Conservation (phyloP, 2,888 invertebrate genomes). For the Tetranychus piercei region DNA sequence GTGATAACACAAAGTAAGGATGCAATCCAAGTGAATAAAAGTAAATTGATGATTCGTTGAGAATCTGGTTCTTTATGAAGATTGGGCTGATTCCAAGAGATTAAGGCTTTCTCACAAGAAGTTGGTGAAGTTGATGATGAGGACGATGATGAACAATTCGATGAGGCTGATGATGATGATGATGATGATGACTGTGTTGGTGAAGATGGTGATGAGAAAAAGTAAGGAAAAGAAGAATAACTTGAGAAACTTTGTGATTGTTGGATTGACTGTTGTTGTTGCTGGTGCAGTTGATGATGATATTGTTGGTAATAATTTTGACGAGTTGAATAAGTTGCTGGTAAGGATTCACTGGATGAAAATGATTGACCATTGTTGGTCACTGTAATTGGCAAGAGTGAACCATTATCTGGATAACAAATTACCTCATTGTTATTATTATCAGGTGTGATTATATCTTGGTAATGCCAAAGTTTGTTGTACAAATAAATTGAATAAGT, state of each 20-base stretch:
- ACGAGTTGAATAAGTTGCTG: slow-evolving; percentile 30
- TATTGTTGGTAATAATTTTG: background rate
- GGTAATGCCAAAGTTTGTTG: slow-evolving; percentile 33
- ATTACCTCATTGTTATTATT: background rate
- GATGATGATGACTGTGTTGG: background rate
- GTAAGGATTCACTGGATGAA: slow-evolving; percentile 43
- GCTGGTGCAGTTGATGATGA: background rate
- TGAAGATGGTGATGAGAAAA: background rate
- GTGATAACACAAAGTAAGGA: slow-evolving; percentile 33
- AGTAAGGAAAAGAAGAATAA: background rate
- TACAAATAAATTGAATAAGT: slow-evolving; percentile 41
- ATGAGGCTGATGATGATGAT: background rate
- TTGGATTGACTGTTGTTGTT: background rate
- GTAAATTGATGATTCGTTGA: background rate
- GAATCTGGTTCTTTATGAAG: slow-evolving; percentile 29
- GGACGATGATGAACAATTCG: background rate
- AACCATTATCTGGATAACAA: background rate
- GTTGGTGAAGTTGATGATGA: background rate
- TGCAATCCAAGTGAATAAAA: slow-evolving; percentile 24
- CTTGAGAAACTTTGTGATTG: background rate
- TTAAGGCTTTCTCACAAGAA: background rate
- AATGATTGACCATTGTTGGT: background rate
- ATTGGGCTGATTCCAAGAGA: slow-evolving; percentile 1
- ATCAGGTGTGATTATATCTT: background rate
- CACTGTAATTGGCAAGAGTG: slow-evolving; percentile 29